Evolutionary conservation across 2,888 invertebrate genomes (phyloP), one percentile per base, ranked within the genome.

Genomic region (Nomada ruficornis): DNA sequence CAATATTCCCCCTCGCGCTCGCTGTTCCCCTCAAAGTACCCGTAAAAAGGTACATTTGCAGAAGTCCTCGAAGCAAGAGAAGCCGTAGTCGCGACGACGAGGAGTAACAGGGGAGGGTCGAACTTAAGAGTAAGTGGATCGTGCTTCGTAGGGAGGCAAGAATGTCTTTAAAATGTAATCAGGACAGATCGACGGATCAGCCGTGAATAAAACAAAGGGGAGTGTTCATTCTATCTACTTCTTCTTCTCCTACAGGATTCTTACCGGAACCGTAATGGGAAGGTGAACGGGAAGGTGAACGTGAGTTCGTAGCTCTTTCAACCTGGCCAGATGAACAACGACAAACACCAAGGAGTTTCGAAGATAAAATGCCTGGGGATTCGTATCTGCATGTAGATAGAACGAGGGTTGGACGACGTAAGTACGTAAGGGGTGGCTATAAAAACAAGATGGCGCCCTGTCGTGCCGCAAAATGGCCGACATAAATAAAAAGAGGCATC

Each of bases 401-500:
- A 70, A 70, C 44, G 77, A 77, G 23, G 83, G 83, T 74, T 71
- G 77, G 60, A 70, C 71, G 75, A 20, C 15, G 23, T 36, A 42
- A 71, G 44, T 44, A 60, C 36, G 44, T 18, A 68, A 71, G 79
- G 80, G 80, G 86, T 88, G 89, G 88, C 90, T 89, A 89, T 92
- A 92, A 93, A 93, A 93, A 90, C 91, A 93, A 93, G 89, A 93
- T 93, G 92, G 93, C 91, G 88, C 71, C 71, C 84, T 84, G 86
- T 86, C 87, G 89, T 68, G 80, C 90, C 89, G 87, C 91, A 91
- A 91, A 92, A 92, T 93, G 92, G 92, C 91, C 85, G 90, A 77
- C 87, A 89, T 93, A 91, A 93, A 92, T 93, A 93, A 93, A 91
- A 68, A 72, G 72, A 50, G 50, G 72, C 62, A 47, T 57, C 55